Evolutionary conservation across 2,113 vertebrate species (phyloP).

Genomic region (Ceyx melanurus): DNA sequence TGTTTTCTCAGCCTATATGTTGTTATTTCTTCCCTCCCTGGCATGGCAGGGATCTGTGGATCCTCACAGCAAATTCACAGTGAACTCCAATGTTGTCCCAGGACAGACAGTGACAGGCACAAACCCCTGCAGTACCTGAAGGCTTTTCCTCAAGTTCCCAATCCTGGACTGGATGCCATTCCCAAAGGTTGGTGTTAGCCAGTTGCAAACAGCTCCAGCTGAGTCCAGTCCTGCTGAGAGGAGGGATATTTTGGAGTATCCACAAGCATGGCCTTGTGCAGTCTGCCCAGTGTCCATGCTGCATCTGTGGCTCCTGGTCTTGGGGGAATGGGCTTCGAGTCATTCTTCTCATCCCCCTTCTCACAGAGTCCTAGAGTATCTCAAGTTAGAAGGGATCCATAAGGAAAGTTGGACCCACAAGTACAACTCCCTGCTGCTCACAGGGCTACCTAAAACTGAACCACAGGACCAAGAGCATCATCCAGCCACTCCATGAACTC

Average conservation of each 20-base stretch:
- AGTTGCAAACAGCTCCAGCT: neutral
- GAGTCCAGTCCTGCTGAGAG: neutral
- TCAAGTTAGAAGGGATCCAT: neutral
- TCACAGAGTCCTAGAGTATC: neutral
- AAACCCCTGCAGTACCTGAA: neutral
- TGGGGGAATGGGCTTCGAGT: neutral
- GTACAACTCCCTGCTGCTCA: neutral
- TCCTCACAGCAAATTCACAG: neutral
- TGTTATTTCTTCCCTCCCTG: neutral
- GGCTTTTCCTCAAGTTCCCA: neutral
- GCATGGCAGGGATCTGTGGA: accelerated
- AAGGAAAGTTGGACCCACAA: neutral
- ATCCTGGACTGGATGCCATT: accelerated
- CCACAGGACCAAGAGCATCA: neutral
- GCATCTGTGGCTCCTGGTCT: neutral
- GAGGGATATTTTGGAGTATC: neutral
- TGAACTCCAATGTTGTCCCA: neutral
- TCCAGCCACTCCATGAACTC: neutral
- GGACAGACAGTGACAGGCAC: neutral
- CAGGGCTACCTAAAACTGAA: neutral
- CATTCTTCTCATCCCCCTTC: neutral
- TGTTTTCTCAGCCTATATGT: neutral
- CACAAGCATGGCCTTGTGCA: accelerated
- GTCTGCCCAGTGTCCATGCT: accelerated
- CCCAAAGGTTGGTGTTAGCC: neutral